These are phyloP conservation scores for Nomada hirtipes DNA, from an alignment of 2,888 invertebrate species.

Conservation along the genomic window DNA sequence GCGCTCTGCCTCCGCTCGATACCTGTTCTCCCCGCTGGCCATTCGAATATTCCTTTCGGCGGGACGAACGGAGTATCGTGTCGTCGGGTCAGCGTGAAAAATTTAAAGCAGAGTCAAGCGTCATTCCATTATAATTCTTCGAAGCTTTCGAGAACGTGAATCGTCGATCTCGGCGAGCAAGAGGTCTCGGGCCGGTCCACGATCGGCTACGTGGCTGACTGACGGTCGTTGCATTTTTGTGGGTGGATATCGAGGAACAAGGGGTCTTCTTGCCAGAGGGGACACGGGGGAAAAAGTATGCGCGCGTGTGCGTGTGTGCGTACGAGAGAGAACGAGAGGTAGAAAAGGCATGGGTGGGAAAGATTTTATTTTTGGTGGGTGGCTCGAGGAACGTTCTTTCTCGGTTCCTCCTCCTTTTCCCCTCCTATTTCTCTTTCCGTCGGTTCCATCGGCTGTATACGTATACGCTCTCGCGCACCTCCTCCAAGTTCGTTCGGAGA, in stretches of 20 bases:
- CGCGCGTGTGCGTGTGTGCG: conserved; percentile 1
- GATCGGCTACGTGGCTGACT: conserved; percentile 54
- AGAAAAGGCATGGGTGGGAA: conserved; percentile 62
- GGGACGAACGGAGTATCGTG: background rate
- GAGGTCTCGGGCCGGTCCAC: conserved; percentile 38
- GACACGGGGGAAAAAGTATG: conserved; percentile 29
- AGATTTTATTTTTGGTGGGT: conserved; percentile 71
- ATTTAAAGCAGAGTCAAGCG: too few relatives aligned
- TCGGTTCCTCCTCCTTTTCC: conserved; percentile 16
- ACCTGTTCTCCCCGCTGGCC: background rate
- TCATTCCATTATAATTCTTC: background rate
- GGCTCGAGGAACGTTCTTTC: conserved; percentile 54
- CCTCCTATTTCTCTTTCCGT: conserved; percentile 3
- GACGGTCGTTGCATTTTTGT: conserved; percentile 70
- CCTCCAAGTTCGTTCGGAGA: conserved; percentile 55
- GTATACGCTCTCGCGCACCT: conserved; percentile 49
- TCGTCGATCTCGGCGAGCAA: conserved; percentile 28
- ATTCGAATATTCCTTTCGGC: background rate
- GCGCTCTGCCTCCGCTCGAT: background rate
- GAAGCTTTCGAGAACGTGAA: conserved; percentile 11
- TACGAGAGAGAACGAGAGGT: conserved; percentile 20
- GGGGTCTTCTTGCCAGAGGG: conserved; percentile 66
- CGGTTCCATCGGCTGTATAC: conserved; percentile 26
- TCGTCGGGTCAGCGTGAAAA: background rate
- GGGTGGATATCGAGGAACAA: conserved; percentile 71